A percentile compares a stretch with the other conserved stretches of the same genome.
Conservation (phyloP, 2,888 invertebrate genomes). For the Criorhina ranunculi region DNA sequence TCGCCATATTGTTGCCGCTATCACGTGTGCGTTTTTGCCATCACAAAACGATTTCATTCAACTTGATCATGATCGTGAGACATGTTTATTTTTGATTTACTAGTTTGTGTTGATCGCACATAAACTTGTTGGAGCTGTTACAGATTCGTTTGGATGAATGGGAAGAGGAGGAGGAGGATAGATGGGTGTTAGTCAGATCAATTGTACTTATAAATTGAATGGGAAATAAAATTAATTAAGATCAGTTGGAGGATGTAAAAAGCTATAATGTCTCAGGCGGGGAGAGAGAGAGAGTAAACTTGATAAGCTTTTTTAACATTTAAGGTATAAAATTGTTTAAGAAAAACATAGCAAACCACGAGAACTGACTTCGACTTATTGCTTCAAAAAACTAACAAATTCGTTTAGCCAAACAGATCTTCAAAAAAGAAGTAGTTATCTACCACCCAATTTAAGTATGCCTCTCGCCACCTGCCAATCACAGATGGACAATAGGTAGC, state of each 20-base stretch:
- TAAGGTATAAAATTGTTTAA: too few relatives aligned
- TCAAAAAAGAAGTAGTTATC: too few relatives aligned
- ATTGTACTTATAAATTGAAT: background rate
- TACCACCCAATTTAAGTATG: too few relatives aligned
- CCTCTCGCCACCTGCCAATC: too few relatives aligned
- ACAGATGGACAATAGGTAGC: too few relatives aligned
- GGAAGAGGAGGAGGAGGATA: background rate
- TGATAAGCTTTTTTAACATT: too few relatives aligned
- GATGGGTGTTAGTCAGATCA: background rate
- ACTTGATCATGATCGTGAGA: slow-evolving; percentile 51
- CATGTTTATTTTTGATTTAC: slow-evolving; percentile 41
- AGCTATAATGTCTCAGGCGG: too few relatives aligned
- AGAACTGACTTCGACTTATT: too few relatives aligned
- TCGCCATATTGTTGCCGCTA: slow-evolving; percentile 37
- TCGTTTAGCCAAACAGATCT: too few relatives aligned
- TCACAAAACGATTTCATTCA: slow-evolving; percentile 58
- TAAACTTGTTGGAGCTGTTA: background rate
- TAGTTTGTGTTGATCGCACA: background rate
- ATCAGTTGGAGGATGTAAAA: background rate
- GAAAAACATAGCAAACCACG: too few relatives aligned
- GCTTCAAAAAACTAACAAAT: too few relatives aligned
- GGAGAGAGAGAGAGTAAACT: too few relatives aligned
- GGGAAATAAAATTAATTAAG: background rate
- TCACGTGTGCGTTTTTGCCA: slow-evolving; percentile 55
- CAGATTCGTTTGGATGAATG: background rate